Evolutionary conservation across 2,113 vertebrate species (phyloP).

Genomic region (Paedocypris sp.): DNA sequence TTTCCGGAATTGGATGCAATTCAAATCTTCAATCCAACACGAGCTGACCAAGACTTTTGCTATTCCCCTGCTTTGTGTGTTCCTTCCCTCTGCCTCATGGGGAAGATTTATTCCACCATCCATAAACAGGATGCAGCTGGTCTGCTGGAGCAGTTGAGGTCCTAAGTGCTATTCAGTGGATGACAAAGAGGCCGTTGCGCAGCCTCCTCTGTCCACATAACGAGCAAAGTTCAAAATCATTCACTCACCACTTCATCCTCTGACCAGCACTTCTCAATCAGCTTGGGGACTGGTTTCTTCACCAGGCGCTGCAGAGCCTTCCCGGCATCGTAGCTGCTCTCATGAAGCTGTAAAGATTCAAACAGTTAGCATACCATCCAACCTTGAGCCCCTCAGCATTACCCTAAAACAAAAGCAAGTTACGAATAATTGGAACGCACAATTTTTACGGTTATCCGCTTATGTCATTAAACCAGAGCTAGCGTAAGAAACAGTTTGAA

Average conservation of each 20-base stretch:
- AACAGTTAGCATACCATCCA: too few species aligned
- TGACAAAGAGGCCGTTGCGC: not conserved
- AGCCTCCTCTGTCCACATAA: not conserved
- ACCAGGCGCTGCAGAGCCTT: constrained; percentile 96
- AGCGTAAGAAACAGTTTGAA: not conserved
- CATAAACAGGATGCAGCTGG: constrained; percentile 71
- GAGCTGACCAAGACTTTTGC: constrained; percentile 33
- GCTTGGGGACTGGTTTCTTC: constrained; percentile 94
- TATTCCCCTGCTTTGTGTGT: constrained; percentile 34
- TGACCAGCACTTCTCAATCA: constrained; percentile 98
- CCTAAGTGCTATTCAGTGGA: constrained; percentile 33
- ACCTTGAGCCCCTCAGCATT: too few species aligned
- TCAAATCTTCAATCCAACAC: constrained; percentile 54
- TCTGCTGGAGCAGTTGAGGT: constrained; percentile 35
- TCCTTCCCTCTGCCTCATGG: constrained; percentile 35
- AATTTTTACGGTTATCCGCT: too few species aligned
- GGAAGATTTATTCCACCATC: constrained; percentile 49
- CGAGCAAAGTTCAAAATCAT: not conserved
- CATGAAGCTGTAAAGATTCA: constrained; percentile 73
- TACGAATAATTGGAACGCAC: too few species aligned
- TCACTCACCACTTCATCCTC: constrained; percentile 96
- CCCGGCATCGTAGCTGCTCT: constrained; percentile 93
- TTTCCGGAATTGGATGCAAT: constrained; percentile 45
- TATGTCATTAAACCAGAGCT: too few species aligned
- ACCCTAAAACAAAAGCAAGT: not conserved